Conservation (phyloP, 92 coral and sea anemone genomes). For the Zoanthus solanderi region DNA sequence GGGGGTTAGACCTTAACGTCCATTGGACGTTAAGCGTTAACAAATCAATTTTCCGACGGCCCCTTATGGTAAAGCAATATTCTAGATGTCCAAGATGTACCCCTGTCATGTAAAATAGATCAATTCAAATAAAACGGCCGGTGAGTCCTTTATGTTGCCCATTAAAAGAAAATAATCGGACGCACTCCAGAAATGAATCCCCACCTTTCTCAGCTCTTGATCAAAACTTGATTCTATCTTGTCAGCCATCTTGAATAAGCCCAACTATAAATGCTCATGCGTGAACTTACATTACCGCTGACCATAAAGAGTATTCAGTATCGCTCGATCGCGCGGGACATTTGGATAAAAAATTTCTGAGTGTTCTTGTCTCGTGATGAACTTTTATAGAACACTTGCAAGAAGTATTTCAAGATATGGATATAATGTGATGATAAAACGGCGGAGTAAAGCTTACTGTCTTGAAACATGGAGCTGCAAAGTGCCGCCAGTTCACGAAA, state of each 20-base stretch:
- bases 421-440: neutral
- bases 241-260: constrained; percentile 88
- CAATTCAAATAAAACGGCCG: neutral
- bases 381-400: neutral
- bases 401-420: constrained; percentile 17
- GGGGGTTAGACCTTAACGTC: no score
- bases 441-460: constrained; percentile 53
- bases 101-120: neutral
- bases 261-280: constrained; percentile 38
- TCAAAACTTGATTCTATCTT: constrained; percentile 96
- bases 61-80: no score
- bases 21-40: no score
- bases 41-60: no score
- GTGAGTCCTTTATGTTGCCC: neutral
- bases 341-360: neutral
- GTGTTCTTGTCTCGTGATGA: neutral
- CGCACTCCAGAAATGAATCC: neutral
- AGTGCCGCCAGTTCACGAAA: constrained; percentile 23
- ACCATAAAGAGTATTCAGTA: neutral
- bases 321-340: neutral
- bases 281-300: constrained; percentile 19
- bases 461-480: constrained; percentile 45
- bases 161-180: neutral
- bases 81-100: no score
- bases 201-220: constrained; percentile 92